Conservation (phyloP, 2,888 invertebrate genomes). For the Cryptops parisi region DNA sequence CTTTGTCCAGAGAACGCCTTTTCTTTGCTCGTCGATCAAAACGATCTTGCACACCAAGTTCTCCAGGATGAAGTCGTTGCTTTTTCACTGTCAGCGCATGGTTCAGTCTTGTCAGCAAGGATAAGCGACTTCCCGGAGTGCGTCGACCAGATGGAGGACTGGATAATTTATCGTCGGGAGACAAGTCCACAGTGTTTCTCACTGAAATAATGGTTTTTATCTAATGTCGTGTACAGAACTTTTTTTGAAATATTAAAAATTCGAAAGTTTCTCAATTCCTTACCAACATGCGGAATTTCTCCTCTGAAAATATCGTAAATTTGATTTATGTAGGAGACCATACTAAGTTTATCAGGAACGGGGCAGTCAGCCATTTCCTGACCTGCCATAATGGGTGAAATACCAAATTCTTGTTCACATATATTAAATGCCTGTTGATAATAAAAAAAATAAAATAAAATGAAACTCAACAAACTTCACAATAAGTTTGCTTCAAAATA, state of each 20-base stretch:
- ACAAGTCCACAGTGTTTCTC: constrained; percentile 10
- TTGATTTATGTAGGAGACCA: constrained; percentile 71
- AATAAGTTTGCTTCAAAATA: background rate
- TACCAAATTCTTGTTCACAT: constrained; percentile 67
- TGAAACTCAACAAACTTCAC: background rate
- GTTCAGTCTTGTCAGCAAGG: constrained; percentile 10
- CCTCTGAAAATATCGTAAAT: constrained; percentile 82
- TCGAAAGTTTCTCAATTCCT: background rate
- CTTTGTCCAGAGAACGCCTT: constrained; percentile 16
- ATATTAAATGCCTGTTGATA: constrained; percentile 58
- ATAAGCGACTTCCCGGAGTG: constrained; percentile 4
- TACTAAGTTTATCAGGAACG: constrained; percentile 53
- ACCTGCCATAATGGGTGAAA: constrained; percentile 53
- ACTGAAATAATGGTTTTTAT: constrained; percentile 6
- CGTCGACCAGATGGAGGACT: constrained; percentile 7
- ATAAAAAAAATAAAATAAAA: constrained; percentile 2
- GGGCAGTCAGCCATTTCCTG: constrained; percentile 57
- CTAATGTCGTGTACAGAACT: background rate
- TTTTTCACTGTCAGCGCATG: constrained; percentile 14
- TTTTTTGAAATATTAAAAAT: background rate
- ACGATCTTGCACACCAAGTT: background rate
- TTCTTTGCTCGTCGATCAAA: constrained; percentile 12
- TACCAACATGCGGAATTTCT: constrained; percentile 60
- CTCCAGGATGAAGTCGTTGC: background rate
- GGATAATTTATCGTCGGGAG: constrained; percentile 16